Conservation (phyloP, 2,888 invertebrate species). For the Amiota mariae region DNA sequence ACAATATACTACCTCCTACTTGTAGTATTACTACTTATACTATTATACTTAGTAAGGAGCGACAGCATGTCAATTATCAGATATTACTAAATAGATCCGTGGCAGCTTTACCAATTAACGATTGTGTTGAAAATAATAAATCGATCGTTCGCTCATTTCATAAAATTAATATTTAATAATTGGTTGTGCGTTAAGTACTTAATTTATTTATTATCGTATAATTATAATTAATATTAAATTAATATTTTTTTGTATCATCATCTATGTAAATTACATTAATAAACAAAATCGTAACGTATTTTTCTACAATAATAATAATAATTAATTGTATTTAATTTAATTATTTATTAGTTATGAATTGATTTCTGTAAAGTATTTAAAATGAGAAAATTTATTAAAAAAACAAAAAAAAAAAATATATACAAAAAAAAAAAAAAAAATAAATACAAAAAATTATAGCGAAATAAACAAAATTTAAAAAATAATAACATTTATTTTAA, state of each 20-base stretch:
- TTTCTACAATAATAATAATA: background rate
- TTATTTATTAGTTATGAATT: constrained; percentile 54
- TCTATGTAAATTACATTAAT: no score
- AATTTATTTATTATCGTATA: constrained; percentile 20
- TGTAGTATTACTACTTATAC: no score
- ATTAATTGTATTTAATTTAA: constrained; percentile 5
- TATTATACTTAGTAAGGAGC: no score
- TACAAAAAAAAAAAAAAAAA: constrained; percentile 29
- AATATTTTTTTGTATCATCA: constrained; percentile 24
- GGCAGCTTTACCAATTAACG: no score
- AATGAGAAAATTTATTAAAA: constrained; percentile 40
- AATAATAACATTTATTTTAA: constrained; percentile 30
- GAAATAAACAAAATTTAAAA: constrained; percentile 33
- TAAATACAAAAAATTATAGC: constrained; percentile 34
- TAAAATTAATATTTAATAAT: background rate
- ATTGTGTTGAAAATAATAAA: no score
- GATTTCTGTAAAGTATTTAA: constrained; percentile 63
- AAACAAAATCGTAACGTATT: no score
- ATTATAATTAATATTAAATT: constrained; percentile 28
- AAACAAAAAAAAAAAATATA: constrained; percentile 31
- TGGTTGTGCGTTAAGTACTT: constrained; percentile 34
- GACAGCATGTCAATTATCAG: no score
- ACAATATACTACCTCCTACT: no score
- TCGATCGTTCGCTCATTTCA: no score
- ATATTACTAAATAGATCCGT: no score